Evolutionary conservation across 2,888 invertebrate genomes (phyloP).

Genomic region (Luperina nickerlii): DNA sequence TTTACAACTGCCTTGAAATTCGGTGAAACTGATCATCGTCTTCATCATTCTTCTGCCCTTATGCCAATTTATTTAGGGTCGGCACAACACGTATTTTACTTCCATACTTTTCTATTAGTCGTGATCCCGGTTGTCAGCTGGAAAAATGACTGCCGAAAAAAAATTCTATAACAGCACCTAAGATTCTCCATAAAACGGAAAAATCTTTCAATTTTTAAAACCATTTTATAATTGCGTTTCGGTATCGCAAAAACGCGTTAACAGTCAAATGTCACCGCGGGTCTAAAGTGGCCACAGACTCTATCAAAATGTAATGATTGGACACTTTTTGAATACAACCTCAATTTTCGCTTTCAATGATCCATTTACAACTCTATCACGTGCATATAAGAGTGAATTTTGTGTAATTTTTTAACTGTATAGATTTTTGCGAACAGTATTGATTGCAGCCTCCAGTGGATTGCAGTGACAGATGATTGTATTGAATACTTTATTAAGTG

Average conservation of each 20-base stretch:
- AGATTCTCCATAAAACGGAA: background rate
- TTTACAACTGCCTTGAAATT: background rate
- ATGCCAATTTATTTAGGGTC: too few species aligned
- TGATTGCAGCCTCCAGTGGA: constrained; percentile 46
- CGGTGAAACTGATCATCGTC: background rate
- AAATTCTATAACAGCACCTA: background rate
- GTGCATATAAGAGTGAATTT: background rate
- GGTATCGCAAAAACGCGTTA: constrained; percentile 49
- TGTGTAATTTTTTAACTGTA: background rate
- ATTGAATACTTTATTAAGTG: constrained; percentile 62
- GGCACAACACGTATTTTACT: too few species aligned
- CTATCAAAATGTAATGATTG: constrained; percentile 72
- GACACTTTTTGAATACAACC: constrained; percentile 60
- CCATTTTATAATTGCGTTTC: background rate
- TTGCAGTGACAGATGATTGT: constrained; percentile 68
- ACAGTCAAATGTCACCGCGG: constrained; percentile 57
- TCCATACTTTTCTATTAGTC: background rate
- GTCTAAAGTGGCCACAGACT: constrained; percentile 55
- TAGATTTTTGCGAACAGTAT: constrained; percentile 29
- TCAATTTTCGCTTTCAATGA: background rate
- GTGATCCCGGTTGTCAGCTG: background rate
- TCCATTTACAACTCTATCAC: constrained; percentile 50
- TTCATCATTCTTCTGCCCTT: too few species aligned
- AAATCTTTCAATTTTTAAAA: background rate
- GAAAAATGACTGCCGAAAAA: background rate